A percentile compares a stretch with the other conserved stretches of the same genome.
Evolutionary conservation across 2,113 vertebrate genomes (phyloP).

Genomic region (Oryzias melastigma): DNA sequence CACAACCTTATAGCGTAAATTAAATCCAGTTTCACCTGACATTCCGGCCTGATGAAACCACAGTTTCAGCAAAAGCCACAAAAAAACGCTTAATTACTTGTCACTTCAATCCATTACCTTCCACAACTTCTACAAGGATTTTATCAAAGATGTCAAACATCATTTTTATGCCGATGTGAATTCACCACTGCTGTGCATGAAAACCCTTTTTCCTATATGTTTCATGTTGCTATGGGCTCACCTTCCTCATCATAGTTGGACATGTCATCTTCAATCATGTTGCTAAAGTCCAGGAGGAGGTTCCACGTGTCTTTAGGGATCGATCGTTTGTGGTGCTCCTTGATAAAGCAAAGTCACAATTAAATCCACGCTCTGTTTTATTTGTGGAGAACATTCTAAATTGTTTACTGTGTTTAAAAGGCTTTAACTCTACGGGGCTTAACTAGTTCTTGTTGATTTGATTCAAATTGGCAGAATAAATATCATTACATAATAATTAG

Average conservation of each 20-base stretch:
- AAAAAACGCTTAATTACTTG: too few species aligned
- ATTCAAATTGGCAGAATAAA: too few species aligned
- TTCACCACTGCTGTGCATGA: too few species aligned
- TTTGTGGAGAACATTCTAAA: not conserved
- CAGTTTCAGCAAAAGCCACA: not conserved
- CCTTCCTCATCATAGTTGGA: constrained; percentile 98
- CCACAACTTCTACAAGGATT: too few species aligned
- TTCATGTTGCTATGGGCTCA: constrained; percentile 47
- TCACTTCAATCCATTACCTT: too few species aligned
- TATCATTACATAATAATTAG: not conserved
- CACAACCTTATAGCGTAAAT: not conserved
- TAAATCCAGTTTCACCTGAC: not conserved
- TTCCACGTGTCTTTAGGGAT: constrained; percentile 98
- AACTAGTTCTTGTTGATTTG: too few species aligned
- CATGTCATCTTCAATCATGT: constrained; percentile 96
- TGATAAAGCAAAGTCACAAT: constrained; percentile 21
- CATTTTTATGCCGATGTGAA: too few species aligned
- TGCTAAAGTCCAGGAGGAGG: constrained; percentile 93
- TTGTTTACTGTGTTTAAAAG: not conserved
- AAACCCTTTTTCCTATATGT: too few species aligned
- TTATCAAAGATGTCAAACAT: too few species aligned
- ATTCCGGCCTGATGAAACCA: not conserved
- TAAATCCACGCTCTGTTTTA: not conserved
- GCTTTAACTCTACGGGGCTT: not conserved
- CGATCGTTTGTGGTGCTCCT: constrained; percentile 96